Conservation (phyloP, 2,113 vertebrate species). For the Dasyprocta punctata region DNA sequence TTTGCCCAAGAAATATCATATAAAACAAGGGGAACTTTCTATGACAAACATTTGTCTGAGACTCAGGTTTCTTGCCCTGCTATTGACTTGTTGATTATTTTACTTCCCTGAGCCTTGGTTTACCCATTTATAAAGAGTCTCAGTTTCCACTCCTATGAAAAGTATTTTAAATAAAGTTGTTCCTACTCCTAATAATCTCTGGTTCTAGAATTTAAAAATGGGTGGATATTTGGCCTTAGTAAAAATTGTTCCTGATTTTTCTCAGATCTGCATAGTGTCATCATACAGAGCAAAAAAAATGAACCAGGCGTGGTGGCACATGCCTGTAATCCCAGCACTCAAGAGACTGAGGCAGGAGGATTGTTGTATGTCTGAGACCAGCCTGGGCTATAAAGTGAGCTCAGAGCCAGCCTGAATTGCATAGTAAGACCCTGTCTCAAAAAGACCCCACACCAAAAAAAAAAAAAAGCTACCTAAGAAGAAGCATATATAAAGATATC, state of each 20-base stretch:
- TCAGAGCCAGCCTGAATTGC: no score
- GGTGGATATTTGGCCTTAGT: neutral
- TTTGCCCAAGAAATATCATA: neutral
- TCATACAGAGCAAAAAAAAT: neutral
- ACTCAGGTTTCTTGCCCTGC: neutral
- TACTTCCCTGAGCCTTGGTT: neutral
- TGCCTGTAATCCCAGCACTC: no score
- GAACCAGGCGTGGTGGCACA: no score
- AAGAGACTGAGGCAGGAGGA: no score
- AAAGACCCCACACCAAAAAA: no score
- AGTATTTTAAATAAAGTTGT: neutral
- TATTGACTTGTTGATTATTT: neutral
- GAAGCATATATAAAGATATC: neutral
- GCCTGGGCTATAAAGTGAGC: no score
- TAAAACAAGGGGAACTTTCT: neutral
- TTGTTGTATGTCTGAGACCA: no score
- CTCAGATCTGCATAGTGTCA: neutral
- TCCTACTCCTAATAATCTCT: constrained; percentile 20
- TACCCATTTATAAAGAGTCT: neutral
- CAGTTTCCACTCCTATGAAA: constrained; percentile 8
- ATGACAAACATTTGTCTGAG: neutral
- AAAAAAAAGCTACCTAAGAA: neutral
- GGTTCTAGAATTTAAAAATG: constrained; percentile 1
- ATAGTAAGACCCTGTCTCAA: no score
- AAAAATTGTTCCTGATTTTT: neutral